Conservation (phyloP, 2,888 invertebrate genomes). For the Drosophila stalkeri region DNA sequence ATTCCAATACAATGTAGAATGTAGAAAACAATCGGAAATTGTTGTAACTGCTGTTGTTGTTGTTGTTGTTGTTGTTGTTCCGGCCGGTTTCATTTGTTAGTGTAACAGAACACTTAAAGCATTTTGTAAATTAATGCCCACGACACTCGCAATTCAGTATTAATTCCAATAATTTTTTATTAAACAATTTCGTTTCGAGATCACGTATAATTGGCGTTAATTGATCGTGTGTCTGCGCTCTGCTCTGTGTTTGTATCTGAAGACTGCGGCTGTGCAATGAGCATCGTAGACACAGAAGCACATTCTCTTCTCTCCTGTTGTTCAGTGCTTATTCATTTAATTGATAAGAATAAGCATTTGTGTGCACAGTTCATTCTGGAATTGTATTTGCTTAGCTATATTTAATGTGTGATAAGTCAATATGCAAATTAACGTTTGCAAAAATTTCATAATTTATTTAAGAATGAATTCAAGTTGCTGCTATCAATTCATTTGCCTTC, state of each 20-base stretch:
- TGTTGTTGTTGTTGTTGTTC: conserved; percentile 8
- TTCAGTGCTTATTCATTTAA: conserved; percentile 58
- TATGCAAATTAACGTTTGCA: conserved; percentile 29
- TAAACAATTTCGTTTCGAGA: conserved; percentile 68
- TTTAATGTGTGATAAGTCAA: conserved; percentile 24
- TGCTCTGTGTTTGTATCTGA: conserved; percentile 27
- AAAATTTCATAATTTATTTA: conserved; percentile 29
- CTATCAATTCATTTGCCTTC: conserved; percentile 27
- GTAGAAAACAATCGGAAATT: conserved; percentile 15
- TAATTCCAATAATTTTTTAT: conserved; percentile 66
- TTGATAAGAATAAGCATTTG: conserved; percentile 67
- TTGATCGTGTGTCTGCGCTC: conserved; percentile 56
- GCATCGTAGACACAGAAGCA: conserved; percentile 12
- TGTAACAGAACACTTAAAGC: conserved; percentile 31
- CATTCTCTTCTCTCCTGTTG: conserved; percentile 29
- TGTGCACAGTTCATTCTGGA: conserved; percentile 26
- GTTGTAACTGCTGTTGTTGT: conserved; percentile 6
- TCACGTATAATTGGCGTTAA: conserved; percentile 77
- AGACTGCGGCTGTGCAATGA: conserved; percentile 29
- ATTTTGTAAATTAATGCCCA: conserved; percentile 42
- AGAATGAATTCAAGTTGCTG: conserved; percentile 37
- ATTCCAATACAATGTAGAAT: conserved; percentile 31
- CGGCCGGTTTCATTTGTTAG: conserved; percentile 32
- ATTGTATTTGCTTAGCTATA: conserved; percentile 24
- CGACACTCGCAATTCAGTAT: conserved; percentile 43